phyloP scores from a whole-genome alignment of 2,797 vertebrate species.

The Chrysocyon brachyurus region DNA sequence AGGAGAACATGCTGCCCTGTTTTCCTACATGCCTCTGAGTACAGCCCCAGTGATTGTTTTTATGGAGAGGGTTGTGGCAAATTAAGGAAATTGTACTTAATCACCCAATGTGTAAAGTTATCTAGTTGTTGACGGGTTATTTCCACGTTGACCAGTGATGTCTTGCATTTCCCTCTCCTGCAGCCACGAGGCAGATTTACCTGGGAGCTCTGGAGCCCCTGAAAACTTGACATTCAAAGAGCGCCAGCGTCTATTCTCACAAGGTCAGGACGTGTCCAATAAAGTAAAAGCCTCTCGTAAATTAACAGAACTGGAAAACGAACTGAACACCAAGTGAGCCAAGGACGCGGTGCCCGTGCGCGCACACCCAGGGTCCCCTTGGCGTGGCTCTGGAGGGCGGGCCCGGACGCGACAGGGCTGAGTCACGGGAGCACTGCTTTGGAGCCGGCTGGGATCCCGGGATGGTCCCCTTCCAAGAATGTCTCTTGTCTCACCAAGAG shows the following conservation, averaged over 20 bases:
- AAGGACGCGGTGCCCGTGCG: slow-evolving; percentile 76
- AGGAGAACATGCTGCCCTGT: not conserved
- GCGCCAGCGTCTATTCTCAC: slow-evolving; percentile 98
- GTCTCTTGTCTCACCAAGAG: slow-evolving; percentile 85
- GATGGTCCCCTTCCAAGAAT: slow-evolving; percentile 88
- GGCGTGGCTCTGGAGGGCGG: slow-evolving; percentile 61
- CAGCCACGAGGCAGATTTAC: slow-evolving; percentile 94
- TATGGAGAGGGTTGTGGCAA: not conserved
- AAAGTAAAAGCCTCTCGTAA: slow-evolving; percentile 99
- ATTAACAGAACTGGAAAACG: slow-evolving; percentile 98
- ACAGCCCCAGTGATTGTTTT: not conserved
- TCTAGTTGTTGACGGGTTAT: fast-evolving
- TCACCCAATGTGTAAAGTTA: fast-evolving
- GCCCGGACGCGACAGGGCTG: slow-evolving; percentile 75
- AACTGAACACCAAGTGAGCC: slow-evolving; percentile 96
- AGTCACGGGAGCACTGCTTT: slow-evolving; percentile 86
- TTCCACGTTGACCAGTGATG: not conserved
- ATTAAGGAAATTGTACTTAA: not conserved
- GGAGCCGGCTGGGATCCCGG: slow-evolving; percentile 90
- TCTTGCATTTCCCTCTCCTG: not conserved
- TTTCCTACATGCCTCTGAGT: not conserved
- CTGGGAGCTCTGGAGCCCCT: slow-evolving; percentile 91
- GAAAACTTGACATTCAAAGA: slow-evolving; percentile 98
- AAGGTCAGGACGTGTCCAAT: slow-evolving; percentile 98
- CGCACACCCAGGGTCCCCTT: slow-evolving; percentile 67